Base-by-base conservation (phyloP, 1,140 invertebrate genomes). In the Apocrypta bakeri region DNA sequence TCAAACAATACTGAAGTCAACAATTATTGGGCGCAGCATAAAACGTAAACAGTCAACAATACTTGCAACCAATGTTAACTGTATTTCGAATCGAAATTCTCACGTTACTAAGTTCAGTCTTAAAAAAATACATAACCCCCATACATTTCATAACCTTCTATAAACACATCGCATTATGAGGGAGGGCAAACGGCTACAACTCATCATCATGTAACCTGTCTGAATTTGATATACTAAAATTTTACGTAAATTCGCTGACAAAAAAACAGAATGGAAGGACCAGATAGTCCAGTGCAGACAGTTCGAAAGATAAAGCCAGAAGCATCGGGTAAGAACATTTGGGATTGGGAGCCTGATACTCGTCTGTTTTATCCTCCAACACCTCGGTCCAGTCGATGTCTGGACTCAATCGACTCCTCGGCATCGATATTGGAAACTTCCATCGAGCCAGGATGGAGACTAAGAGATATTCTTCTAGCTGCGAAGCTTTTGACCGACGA, bases 271-370 rank as follows among this genome's bases (percentile, higher is more conserved):
- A 56, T 56, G 48, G 48, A 56, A n/a, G 48, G 2, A 21, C 48
- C 48, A 6, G 48, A 56, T 3, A n/a, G 17, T 21, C 48, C 48
- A n/a, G n/a, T n/a, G 61, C 8, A 27, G 2, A 8, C n/a, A 0
- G 40, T 11, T 7, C 24, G 37, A 0, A 21, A 76, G 31, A 11
- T 12, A 37, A 40, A 69, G 40, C 27, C 14, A 12, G 66, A 11
- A 21, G 25, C 63, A 1, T 56, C 72, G 48, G 9, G 64, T 4
- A 12, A 11, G 33, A 42, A 33, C 7, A 0, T 9, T 40, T 90
- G 87, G 88, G 87, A 91, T 80, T 91, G 90, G 90, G 86, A 90
- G 42, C 88, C 89, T 4, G 78, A 76, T 24, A 25, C 78, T 0
- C 75, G 61, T 1, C 33, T 75, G 0, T 6, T 29, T 0, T 85